These are phyloP conservation scores for Limnephilus rhombicus DNA, from an alignment of 2,888 invertebrate species.

Conservation along the genomic window DNA sequence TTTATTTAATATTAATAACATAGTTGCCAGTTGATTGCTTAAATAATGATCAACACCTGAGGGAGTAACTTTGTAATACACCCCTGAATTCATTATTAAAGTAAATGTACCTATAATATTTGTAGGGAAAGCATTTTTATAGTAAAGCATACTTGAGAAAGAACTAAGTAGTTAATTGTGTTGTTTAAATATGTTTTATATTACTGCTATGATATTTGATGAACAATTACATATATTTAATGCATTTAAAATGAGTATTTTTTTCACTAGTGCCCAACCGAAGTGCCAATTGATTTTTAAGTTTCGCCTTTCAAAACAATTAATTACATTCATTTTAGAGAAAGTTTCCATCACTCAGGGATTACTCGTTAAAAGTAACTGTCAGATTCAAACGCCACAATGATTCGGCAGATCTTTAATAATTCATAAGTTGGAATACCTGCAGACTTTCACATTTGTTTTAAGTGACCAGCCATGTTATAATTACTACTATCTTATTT, in stretches of 20 bases:
- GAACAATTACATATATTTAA: not conserved
- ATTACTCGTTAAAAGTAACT: conserved; percentile 9
- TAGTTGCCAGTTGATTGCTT: no score
- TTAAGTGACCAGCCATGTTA: not conserved
- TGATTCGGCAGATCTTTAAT: conserved; percentile 6
- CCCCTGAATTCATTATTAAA: no score
- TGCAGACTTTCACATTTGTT: conserved; percentile 12
- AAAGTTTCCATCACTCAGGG: not conserved
- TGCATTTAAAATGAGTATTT: not conserved
- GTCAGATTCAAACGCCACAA: not conserved
- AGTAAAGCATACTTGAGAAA: not conserved
- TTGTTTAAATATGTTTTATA: not conserved
- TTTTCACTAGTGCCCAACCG: not conserved
- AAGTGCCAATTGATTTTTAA: not conserved
- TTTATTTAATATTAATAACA: no score
- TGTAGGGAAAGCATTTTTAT: not conserved
- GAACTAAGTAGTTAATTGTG: no score
- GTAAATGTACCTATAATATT: no score
- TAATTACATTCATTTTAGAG: conserved; percentile 21
- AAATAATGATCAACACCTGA: no score
- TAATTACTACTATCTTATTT: not conserved
- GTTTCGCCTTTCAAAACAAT: not conserved
- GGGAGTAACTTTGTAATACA: no score
- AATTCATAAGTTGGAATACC: conserved; percentile 22
- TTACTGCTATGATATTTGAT: not conserved